Base-by-base conservation (phyloP, 2,797 vertebrate genomes). In the Aldrovandia affinis region DNA sequence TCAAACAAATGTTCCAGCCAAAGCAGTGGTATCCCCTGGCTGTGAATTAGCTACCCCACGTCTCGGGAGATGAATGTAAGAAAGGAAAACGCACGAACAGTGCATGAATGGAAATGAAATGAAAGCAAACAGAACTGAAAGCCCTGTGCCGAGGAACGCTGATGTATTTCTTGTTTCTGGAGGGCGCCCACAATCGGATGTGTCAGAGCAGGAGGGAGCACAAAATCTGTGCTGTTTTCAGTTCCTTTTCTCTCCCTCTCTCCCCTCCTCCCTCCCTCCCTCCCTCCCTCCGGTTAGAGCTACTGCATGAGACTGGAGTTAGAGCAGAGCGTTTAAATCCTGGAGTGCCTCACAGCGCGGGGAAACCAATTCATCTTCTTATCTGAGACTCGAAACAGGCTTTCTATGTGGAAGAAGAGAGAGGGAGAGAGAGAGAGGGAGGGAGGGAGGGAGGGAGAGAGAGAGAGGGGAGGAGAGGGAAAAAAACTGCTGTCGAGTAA, bases 281-380 rank as follows among this genome's bases (percentile, higher is more conserved):
- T 86, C 87, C 86, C 25, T 78, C 77, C 89, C 91, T 92, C 95
- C 90, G 93, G 88, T 81, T 86, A 91, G 92, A 95, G 94, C 93
- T 89, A 90, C 91, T 80, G 92, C 91, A 90, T 91, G 93, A 92
- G 94, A 93, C 93, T 92, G 93, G 94, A 93, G 93, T 90, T 89
- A 89, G 92, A 90, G 93, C 94, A 92, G 93, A 95, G 95, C 94
- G 95, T 95, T 95, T 95, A 96, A 96, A 95, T 95, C 95, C 95
- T 94, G 94, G 95, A 92, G 92, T 89, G 94, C 95, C 96, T 96
- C 95, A 96, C 96, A 96, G 95, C 93, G 88, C 91, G 89, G 93
- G 94, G 94, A n/a, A n/a, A 94, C 94, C 95, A 96, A 96, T 96
- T 96, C 95, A 96, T 96, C 95, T 96, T 94, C 95, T 96, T 96